Evolutionary conservation across 1,140 invertebrate species (phyloP), one percentile per base, ranked within the genome.

Genomic region (Drosophila setifemur): DNA sequence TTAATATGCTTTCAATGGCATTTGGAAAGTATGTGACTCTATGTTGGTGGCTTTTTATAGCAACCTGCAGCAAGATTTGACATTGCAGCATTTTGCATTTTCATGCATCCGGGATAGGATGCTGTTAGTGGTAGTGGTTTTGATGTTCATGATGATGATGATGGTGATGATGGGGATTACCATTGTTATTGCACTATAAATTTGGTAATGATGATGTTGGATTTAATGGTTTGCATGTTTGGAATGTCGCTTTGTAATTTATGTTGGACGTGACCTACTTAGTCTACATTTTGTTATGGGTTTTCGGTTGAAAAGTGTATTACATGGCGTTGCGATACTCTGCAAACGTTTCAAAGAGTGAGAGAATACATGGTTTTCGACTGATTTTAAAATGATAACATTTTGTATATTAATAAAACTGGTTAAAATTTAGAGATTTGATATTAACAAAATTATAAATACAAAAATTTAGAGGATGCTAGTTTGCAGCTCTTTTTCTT

Each of bases 1-100:
- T 29, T 12, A 43, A 11, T 52, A 14, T 55, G 25, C 45, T 67
- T 45, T 50, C 70, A 42, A 73, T 64, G 78, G 78, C 54, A 85
- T 83, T 78, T 78, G 61, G 79, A 83, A 83, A 85, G 78, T 85
- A 57, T 44, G 68, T 49, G 39, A 9, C 54, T 55, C 25, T 68
- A 42, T n/a, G 39, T 68, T 54, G 72, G 37, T 42, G 50, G 31
- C 48, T 68, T 61, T 78, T 78, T 73, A 75, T 75, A 64, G 64
- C 57, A 68, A 78, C 73, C 37, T 78, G 47, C 50, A 49, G 26
- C 14, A 16, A 33, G 53, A 48, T 68, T 72, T 72, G 67, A 76
- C 70, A 81, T 68, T 76, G 77, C 77, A 82, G 58, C 70, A 63
- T 81, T 82, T 76, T 64, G 40, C 54, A 64, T 64, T 63, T 63